A percentile compares a stretch with the other conserved stretches of the same genome.
phyloP scores from a whole-genome alignment of 2,113 vertebrate species.

The Camelus dromedarius region DNA sequence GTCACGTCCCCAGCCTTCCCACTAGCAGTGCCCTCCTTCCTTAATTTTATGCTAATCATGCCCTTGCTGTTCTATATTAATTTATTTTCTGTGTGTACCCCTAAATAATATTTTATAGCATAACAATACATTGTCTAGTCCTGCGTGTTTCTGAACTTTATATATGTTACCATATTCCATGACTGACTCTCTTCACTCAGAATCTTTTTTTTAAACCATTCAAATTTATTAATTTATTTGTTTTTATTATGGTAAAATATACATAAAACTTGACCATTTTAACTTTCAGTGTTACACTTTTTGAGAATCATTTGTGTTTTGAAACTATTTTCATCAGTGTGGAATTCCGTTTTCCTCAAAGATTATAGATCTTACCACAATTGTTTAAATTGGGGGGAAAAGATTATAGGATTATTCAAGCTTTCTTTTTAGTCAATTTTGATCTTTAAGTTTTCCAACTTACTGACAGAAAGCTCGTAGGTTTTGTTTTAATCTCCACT shows the following conservation, averaged over 20 bases:
- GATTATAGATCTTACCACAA: background rate
- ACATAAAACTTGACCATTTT: background rate
- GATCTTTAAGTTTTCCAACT: conserved; percentile 16
- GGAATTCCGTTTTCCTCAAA: conserved; percentile 8
- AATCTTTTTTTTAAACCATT: conserved; percentile 6
- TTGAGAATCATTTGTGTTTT: background rate
- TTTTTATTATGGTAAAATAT: background rate
- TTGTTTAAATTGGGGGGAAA: background rate
- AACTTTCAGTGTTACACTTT: background rate
- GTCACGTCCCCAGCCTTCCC: background rate
- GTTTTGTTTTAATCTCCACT: background rate
- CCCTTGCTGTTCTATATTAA: background rate
- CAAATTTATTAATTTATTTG: background rate
- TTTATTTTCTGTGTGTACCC: background rate
- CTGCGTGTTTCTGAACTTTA: background rate
- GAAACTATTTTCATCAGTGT: background rate
- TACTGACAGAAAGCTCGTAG: background rate
- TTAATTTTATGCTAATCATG: background rate
- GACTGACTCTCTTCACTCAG: background rate
- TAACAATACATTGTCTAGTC: background rate
- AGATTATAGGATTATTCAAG: background rate
- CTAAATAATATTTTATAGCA: background rate
- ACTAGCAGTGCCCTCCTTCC: background rate
- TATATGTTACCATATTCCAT: background rate
- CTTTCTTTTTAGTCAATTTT: background rate